These are phyloP conservation scores for Lagria hirta DNA, from an alignment of 2,888 invertebrate species.

Conservation along the genomic window DNA sequence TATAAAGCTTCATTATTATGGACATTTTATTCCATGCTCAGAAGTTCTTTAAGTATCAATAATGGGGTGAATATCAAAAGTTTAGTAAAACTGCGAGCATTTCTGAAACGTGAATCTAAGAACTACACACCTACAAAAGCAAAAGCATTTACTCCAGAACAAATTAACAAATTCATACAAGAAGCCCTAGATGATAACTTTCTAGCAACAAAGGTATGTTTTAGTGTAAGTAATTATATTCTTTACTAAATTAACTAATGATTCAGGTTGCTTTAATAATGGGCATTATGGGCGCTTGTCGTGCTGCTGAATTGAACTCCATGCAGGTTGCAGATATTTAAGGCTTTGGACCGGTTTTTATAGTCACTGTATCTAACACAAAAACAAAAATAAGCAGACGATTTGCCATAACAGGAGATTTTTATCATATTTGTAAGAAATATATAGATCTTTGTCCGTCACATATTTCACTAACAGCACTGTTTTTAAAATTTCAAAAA, in stretches of 20 bases:
- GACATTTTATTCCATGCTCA: conserved; percentile 22
- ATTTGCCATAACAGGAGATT: too few relatives aligned
- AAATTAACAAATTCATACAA: conserved; percentile 15
- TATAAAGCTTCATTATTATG: too few relatives aligned
- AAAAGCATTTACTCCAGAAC: conserved; percentile 11
- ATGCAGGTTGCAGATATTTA: too few relatives aligned
- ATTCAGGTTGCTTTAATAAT: conserved; percentile 3
- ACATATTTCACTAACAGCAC: too few relatives aligned
- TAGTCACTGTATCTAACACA: too few relatives aligned
- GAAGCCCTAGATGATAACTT: conserved; percentile 13
- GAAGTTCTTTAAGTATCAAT: conserved; percentile 9
- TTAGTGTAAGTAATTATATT: background rate
- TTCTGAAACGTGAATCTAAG: conserved; percentile 12
- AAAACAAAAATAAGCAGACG: too few relatives aligned
- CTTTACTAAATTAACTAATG: conserved; percentile 6
- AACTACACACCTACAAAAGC: conserved; percentile 20
- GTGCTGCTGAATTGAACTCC: too few relatives aligned
- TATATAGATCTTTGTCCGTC: too few relatives aligned
- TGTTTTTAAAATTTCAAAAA: too few relatives aligned
- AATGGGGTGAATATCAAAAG: conserved; percentile 23
- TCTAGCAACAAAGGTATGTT: conserved; percentile 14
- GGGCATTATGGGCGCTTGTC: conserved; percentile 24
- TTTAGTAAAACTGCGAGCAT: conserved; percentile 17
- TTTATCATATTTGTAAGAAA: too few relatives aligned
- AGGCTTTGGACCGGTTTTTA: too few relatives aligned